Conservation (phyloP, 2,888 invertebrate species). For the Drosophila pegasa region DNA sequence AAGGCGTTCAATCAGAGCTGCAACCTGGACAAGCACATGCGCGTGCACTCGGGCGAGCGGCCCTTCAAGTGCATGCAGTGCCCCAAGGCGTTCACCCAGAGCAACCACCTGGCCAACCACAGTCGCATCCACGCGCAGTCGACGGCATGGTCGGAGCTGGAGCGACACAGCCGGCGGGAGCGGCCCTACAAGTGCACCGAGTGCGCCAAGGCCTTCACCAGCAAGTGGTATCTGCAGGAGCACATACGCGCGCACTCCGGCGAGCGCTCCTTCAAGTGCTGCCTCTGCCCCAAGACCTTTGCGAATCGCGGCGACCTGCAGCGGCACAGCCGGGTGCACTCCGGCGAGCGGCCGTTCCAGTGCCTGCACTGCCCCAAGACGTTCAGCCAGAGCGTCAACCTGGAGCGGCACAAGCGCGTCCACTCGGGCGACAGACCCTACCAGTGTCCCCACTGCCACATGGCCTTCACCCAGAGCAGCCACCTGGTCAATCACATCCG, state of each 20-base stretch:
- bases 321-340: constrained; percentile 19
- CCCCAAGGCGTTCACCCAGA: constrained; percentile 86
- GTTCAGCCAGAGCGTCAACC: constrained; percentile 6
- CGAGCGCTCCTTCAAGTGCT: constrained; percentile 17
- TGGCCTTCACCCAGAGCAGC: constrained; percentile 18
- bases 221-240: constrained; percentile 13
- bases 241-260: constrained; percentile 8
- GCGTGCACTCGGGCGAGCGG: constrained; percentile 85
- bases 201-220: constrained; percentile 9
- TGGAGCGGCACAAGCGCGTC: constrained; percentile 4
- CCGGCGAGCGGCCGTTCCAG: constrained; percentile 16
- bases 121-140: constrained; percentile 2
- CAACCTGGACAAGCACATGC: constrained; percentile 86
- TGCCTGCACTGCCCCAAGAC: constrained; percentile 16
- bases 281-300: constrained; percentile 12
- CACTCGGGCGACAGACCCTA: constrained; percentile 19
- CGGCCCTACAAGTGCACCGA: constrained; percentile 10
- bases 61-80: constrained; percentile 86
- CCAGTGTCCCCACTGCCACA: constrained; percentile 15
- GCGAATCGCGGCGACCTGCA: constrained; percentile 10
- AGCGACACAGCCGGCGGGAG: neutral
- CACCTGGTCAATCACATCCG: constrained; percentile 17
- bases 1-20: constrained; percentile 22
- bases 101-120: constrained; percentile 84
- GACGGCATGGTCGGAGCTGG: neutral